phyloP scores from a whole-genome alignment of 2,888 invertebrate genomes.

The Drosophila paranaensis region DNA sequence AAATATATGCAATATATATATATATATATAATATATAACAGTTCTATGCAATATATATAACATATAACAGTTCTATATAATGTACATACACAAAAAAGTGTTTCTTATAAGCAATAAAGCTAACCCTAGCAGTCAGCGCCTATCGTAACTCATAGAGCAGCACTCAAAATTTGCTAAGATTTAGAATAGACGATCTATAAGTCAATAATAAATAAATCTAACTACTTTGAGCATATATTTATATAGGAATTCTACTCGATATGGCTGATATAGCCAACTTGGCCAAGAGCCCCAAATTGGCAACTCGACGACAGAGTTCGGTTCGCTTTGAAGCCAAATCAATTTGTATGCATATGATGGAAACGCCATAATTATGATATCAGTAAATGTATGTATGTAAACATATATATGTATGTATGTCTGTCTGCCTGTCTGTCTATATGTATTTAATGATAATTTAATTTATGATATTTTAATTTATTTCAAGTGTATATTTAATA shows the following conservation, averaged over 20 bases:
- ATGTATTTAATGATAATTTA: too few relatives aligned
- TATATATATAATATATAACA: not conserved
- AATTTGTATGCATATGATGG: conserved; percentile 47
- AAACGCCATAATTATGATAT: conserved; percentile 39
- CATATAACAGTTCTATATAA: too few relatives aligned
- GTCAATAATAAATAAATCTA: too few relatives aligned
- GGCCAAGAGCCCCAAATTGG: conserved; percentile 15
- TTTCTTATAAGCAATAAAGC: not conserved
- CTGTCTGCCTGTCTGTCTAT: too few relatives aligned
- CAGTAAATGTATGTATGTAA: not conserved
- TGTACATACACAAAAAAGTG: not conserved
- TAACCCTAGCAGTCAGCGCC: not conserved
- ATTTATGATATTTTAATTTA: conserved; percentile 65
- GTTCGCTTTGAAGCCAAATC: conserved; percentile 38
- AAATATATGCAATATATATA: not conserved
- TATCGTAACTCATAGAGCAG: not conserved
- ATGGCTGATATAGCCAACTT: not conserved
- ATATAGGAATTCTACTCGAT: not conserved
- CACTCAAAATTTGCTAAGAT: not conserved
- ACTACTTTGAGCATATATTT: not conserved
- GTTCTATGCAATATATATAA: not conserved
- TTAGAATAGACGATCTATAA: not conserved
- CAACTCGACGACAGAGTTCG: conserved; percentile 22
- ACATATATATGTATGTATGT: not conserved
- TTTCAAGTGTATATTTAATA: conserved; percentile 59